Conservation (phyloP, 2,888 invertebrate genomes). For the Palloptera scutellata region DNA sequence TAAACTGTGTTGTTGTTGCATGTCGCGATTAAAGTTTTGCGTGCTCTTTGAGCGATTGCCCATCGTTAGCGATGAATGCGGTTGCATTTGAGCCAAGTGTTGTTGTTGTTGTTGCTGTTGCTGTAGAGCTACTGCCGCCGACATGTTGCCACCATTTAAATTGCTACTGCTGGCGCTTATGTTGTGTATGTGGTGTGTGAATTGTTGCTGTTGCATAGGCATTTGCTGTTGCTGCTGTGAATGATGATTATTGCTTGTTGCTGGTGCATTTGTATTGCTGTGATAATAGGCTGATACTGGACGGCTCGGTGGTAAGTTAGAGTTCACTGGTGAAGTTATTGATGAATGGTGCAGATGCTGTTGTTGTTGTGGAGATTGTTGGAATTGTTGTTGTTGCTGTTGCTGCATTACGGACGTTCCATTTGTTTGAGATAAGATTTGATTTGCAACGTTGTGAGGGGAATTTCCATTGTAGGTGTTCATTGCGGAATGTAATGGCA, state of each 20-base stretch:
- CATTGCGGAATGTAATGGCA: constrained; percentile 58
- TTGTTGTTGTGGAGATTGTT: constrained; percentile 46
- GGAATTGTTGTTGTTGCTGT: constrained; percentile 49
- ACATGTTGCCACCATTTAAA: constrained; percentile 49
- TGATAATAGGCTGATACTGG: constrained; percentile 64
- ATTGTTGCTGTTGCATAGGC: constrained; percentile 53
- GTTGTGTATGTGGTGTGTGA: constrained; percentile 48
- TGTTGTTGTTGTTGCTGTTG: constrained; percentile 44
- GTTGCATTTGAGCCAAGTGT: constrained; percentile 44
- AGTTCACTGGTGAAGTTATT: constrained; percentile 42
- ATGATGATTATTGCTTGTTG: constrained; percentile 44
- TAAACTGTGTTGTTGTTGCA: constrained; percentile 55
- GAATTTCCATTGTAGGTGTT: constrained; percentile 59
- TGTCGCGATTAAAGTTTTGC: constrained; percentile 57
- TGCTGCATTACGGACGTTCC: constrained; percentile 40
- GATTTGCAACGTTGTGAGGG: constrained; percentile 52
- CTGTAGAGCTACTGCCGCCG: constrained; percentile 38
- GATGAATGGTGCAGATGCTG: constrained; percentile 44
- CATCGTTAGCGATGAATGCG: constrained; percentile 52
- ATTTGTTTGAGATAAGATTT: constrained; percentile 45
- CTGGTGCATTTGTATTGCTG: constrained; percentile 44
- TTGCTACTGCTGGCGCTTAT: constrained; percentile 59
- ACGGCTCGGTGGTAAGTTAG: constrained; percentile 57
- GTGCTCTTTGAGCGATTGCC: constrained; percentile 56
- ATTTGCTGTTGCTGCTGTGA: constrained; percentile 50